Percentiles rank a stretch among this genome's conserved stretches.
These are phyloP conservation scores for Spinus pinus DNA, from an alignment of 2,797 vertebrate species.

Conservation along the genomic window DNA sequence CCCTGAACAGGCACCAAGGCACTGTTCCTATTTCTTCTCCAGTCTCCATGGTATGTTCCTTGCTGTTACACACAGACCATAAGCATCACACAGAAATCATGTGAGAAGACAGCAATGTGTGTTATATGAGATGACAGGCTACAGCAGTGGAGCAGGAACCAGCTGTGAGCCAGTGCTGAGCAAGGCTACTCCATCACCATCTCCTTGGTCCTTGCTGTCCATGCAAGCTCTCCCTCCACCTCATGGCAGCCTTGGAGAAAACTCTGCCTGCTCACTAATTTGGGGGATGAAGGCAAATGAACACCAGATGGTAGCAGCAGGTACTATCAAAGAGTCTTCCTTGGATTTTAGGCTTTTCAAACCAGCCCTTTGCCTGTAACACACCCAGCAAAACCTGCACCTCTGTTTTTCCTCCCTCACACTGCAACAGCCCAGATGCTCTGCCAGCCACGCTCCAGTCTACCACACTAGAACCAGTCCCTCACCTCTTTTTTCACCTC, in stretches of 20 bases:
- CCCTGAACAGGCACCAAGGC: not conserved
- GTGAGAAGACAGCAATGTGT: not conserved
- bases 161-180: not conserved
- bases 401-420: not conserved
- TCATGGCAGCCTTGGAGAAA: not conserved
- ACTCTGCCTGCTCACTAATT: not conserved
- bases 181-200: not conserved
- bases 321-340: not conserved
- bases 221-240: not conserved
- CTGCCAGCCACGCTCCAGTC: not conserved
- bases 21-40: not conserved
- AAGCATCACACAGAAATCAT: not conserved
- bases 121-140: not conserved
- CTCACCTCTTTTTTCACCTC: constrained; percentile 88
- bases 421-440: not conserved
- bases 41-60: not conserved
- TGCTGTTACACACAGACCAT: not conserved
- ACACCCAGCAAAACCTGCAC: not conserved
- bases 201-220: not conserved
- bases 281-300: not conserved
- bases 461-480: not conserved
- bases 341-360: not conserved
- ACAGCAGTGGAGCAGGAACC: not conserved
- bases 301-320: constrained; percentile 9
- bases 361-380: not conserved